A percentile compares a stretch with the other conserved stretches of the same genome.
These are phyloP conservation scores for Conus canariensis DNA, from an alignment of 2,888 invertebrate species.

Conservation along the genomic window DNA sequence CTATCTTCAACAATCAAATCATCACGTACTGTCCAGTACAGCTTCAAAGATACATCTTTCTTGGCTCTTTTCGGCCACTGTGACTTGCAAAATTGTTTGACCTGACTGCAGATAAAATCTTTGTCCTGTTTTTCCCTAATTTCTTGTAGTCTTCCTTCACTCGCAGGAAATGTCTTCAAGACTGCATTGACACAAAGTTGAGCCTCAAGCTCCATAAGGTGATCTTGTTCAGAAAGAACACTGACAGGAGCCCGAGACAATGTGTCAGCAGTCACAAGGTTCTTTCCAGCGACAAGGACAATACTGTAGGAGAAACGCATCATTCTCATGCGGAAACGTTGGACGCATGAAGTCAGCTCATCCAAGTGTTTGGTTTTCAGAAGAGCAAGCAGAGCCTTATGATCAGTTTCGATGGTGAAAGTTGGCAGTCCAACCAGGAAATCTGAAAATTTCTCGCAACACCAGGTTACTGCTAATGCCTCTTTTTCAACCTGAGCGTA, in stretches of 20 bases:
- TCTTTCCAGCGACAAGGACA: too few relatives aligned
- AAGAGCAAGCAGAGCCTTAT: not conserved
- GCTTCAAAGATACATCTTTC: not conserved
- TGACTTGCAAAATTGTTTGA: not conserved
- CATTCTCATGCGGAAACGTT: not conserved
- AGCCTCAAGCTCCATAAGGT: too few relatives aligned
- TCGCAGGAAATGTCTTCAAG: too few relatives aligned
- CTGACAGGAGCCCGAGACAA: not conserved
- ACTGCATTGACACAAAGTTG: too few relatives aligned
- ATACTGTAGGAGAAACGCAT: too few relatives aligned
- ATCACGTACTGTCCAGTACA: not conserved
- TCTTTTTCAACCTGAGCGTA: not conserved
- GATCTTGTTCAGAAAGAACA: too few relatives aligned
- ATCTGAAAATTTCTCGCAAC: not conserved
- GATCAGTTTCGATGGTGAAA: not conserved
- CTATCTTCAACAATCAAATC: not conserved
- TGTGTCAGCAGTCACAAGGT: not conserved
- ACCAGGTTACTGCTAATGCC: not conserved
- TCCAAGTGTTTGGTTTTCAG: not conserved
- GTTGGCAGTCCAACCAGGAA: not conserved
- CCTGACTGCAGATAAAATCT: not conserved
- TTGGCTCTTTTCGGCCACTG: not conserved
- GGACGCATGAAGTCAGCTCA: not conserved
- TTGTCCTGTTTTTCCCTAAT: too few relatives aligned
- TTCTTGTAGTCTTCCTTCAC: too few relatives aligned